Evolutionary conservation across 2,797 vertebrate genomes (phyloP).

Genomic region (Bovichtus diacanthus): DNA sequence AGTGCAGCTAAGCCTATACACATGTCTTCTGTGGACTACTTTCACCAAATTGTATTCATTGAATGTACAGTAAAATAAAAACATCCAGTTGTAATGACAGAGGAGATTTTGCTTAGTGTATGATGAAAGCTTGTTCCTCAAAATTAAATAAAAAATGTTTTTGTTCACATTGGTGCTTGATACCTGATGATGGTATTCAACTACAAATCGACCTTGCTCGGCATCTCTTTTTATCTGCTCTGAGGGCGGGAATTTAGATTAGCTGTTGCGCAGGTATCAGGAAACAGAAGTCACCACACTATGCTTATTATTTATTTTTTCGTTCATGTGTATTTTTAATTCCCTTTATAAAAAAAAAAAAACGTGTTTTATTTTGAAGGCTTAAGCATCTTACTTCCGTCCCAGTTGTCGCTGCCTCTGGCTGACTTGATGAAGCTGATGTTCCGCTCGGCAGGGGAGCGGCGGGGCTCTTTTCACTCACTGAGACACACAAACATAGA

Average conservation of each 20-base stretch:
- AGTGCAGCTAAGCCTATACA: not conserved
- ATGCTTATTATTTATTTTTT: not conserved
- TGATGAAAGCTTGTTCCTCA: too few relatives aligned
- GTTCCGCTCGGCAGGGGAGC: conserved; percentile 83
- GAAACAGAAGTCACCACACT: too few relatives aligned
- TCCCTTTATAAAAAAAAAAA: too few relatives aligned
- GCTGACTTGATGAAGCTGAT: conserved; percentile 67
- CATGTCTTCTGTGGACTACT: not conserved
- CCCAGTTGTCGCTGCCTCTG: conserved; percentile 13
- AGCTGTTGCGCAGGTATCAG: not conserved
- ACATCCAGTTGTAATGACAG: not conserved
- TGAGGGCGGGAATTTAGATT: not conserved
- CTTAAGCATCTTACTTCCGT: not conserved
- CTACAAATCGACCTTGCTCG: not conserved
- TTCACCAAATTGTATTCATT: too few relatives aligned
- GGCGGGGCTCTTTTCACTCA: conserved; percentile 77
- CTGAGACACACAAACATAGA: conserved; percentile 62
- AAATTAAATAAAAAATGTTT: not conserved
- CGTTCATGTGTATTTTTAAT: not conserved
- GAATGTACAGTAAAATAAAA: too few relatives aligned
- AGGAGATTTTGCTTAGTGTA: not conserved
- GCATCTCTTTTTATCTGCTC: not conserved
- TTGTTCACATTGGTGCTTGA: not conserved
- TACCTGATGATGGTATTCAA: not conserved
- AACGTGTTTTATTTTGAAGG: conserved; percentile 77